Base-by-base conservation (phyloP, 1,140 invertebrate species). In the Drosophila ercepeae region DNA sequence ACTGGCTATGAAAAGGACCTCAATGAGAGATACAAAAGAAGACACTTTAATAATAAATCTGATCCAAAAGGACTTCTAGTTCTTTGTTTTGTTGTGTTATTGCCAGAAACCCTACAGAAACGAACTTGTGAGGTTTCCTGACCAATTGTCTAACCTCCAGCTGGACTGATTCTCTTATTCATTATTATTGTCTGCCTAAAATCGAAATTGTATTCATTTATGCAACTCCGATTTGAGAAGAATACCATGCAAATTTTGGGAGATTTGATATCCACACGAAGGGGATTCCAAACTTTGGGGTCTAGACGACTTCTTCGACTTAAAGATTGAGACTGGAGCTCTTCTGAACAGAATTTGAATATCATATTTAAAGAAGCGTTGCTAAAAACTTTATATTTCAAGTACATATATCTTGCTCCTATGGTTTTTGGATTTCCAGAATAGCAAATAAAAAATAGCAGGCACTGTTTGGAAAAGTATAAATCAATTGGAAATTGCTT, bases 401-500 rank as follows among this genome's bases (percentile, higher is more conserved):
- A n/a, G n/a, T n/a, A n/a, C n/a, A n/a, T n/a, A n/a, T n/a, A n/a
- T n/a, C n/a, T n/a, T n/a, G n/a, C n/a, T n/a, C n/a, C n/a, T n/a
- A n/a, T n/a, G n/a, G n/a, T n/a, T n/a, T n/a, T n/a, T n/a, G 36
- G n/a, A 14, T 39, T 39, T 23, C 27, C 21, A 8, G 39, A 45
- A 34, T 4, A n/a, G n/a, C 9, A 42, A n/a, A 41, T 57, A 45
- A 11, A 55, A 32, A 57, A 18, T 16, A 51, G 8, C 29, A 18
- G 21, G n/a, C 23, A 45, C 29, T 25, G 16, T 14, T 64, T 29
- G 34, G 21, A 18, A 14, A 14, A 11, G 32, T 71, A 45, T 71
- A 70, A 69, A 50, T 70, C 65, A 50, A 5, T 58, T 29, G 16
- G 11, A 44, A 70, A 70, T 70, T 41, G 44, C 49, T 39, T 34